These are phyloP conservation scores for Gadopsis marmoratus DNA, from an alignment of 2,797 vertebrate species.

Conservation along the genomic window DNA sequence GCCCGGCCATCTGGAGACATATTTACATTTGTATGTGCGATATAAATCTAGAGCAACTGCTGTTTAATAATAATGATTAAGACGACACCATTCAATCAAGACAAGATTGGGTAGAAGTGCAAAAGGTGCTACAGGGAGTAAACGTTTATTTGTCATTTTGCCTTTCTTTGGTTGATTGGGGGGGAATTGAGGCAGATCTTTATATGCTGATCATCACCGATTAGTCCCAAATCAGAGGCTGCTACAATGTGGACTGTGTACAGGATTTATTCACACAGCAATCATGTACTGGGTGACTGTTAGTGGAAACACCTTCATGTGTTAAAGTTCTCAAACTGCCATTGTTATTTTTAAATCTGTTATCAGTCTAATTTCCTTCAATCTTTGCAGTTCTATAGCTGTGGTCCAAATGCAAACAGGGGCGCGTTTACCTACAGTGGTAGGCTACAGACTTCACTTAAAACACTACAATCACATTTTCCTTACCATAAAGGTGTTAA, in stretches of 20 bases:
- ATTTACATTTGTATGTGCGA: slow-evolving; percentile 18
- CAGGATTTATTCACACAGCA: background rate
- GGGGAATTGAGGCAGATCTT: background rate
- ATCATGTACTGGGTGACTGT: background rate
- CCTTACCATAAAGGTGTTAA: background rate
- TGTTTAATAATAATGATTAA: background rate
- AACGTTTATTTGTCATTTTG: background rate
- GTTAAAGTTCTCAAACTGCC: background rate
- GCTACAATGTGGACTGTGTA: background rate
- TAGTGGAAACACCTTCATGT: background rate
- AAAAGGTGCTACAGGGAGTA: background rate
- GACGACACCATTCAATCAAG: background rate
- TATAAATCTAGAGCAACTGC: background rate
- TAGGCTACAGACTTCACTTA: background rate
- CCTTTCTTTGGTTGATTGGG: background rate
- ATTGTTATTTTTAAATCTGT: background rate
- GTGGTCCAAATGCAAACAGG: background rate
- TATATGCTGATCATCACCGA: background rate
- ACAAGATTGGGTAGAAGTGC: background rate
- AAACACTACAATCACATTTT: background rate
- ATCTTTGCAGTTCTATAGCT: background rate
- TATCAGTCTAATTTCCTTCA: background rate
- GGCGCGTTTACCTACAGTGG: background rate
- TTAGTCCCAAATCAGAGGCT: background rate
- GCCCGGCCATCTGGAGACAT: slow-evolving; percentile 83